These are phyloP conservation scores for Perca fluviatilis DNA, from an alignment of 2,113 vertebrate species.

Conservation along the genomic window DNA sequence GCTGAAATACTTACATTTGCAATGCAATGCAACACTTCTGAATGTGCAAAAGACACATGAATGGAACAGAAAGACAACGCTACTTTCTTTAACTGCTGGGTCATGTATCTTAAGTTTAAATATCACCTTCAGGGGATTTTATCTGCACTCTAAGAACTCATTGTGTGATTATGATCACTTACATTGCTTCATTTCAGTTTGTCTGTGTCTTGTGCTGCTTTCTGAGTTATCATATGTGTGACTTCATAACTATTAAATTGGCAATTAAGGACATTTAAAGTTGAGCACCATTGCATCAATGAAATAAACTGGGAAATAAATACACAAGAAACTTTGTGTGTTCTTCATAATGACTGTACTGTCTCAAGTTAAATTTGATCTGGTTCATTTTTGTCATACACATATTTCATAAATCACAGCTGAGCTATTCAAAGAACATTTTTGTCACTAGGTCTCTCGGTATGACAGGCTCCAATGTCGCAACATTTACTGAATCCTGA, in stretches of 20 bases:
- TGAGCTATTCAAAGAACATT: conserved; percentile 50
- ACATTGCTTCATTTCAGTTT: conserved; percentile 23
- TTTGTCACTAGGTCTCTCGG: conserved; percentile 31
- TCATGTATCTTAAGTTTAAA: conserved; percentile 46
- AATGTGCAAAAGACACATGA: conserved; percentile 45
- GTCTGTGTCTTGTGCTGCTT: neutral
- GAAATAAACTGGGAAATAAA: neutral
- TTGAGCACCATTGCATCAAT: neutral
- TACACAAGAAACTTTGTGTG: neutral
- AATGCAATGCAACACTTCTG: conserved; percentile 61
- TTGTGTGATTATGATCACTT: conserved; percentile 35
- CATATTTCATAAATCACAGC: conserved; percentile 64
- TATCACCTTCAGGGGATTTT: conserved; percentile 40
- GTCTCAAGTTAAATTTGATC: conserved; percentile 15
- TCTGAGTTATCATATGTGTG: neutral
- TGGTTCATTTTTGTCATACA: conserved; percentile 42
- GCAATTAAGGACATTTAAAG: conserved; percentile 5
- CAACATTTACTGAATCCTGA: conserved; percentile 59
- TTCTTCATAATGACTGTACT: conserved; percentile 27
- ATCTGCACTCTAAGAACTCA: conserved; percentile 47
- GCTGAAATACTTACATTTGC: conserved; percentile 66
- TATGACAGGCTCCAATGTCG: conserved; percentile 52
- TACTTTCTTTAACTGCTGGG: conserved; percentile 28
- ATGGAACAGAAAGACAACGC: conserved; percentile 21
- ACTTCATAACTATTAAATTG: conserved; percentile 17